These are phyloP conservation scores for Corythornis vintsioides DNA, from an alignment of 2,113 vertebrate species.

Conservation along the genomic window DNA sequence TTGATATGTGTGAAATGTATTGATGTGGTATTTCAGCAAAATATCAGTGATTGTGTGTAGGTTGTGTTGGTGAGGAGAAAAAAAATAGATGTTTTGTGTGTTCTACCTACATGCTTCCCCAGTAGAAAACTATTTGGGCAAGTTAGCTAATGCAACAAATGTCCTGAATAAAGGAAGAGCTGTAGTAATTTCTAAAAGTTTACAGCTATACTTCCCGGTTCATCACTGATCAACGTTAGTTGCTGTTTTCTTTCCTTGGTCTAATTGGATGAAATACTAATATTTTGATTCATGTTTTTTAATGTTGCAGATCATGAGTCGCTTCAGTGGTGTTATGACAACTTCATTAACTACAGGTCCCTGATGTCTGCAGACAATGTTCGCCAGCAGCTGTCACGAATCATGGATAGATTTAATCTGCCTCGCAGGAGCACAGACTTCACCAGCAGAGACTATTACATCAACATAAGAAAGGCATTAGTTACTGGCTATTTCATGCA, in stretches of 20 bases:
- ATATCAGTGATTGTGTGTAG: too few species aligned
- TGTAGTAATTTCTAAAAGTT: too few species aligned
- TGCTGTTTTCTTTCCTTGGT: constrained; percentile 44
- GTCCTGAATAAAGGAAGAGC: too few species aligned
- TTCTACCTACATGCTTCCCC: too few species aligned
- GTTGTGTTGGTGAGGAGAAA: too few species aligned
- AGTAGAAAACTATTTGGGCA: too few species aligned
- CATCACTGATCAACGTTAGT: constrained; percentile 21
- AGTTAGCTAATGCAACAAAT: too few species aligned
- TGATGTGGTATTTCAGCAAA: too few species aligned
- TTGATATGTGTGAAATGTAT: too few species aligned
- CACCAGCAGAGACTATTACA: constrained; percentile 98
- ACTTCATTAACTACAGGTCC: constrained; percentile 99
- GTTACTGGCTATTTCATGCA: constrained; percentile 99
- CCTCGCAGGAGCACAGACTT: constrained; percentile 98
- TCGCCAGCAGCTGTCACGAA: constrained; percentile 97
- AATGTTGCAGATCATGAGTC: constrained; percentile 92
- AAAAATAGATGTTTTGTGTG: too few species aligned
- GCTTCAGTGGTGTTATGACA: constrained; percentile 99
- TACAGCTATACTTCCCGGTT: background rate
- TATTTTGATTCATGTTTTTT: constrained; percentile 68
- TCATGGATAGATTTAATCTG: constrained; percentile 99
- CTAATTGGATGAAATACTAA: constrained; percentile 55
- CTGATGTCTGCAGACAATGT: constrained; percentile 99
- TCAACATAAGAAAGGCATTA: constrained; percentile 97